Evolutionary conservation across 1,140 invertebrate genomes (phyloP).

Genomic region (Dufourea novaeangliae): DNA sequence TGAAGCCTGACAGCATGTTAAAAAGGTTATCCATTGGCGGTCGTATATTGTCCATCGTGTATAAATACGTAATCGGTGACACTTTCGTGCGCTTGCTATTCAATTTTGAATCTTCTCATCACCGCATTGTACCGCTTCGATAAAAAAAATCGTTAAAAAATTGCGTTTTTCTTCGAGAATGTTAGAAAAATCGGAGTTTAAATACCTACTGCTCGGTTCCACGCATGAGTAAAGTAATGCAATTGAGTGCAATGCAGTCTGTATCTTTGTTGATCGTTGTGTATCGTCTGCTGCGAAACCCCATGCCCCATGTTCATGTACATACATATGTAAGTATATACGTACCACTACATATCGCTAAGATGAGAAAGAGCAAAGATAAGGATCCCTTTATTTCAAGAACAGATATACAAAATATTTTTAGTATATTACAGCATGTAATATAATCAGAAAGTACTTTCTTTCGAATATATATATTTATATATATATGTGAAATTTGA

Average conservation of each 20-base stretch:
- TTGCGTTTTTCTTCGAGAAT: background rate
- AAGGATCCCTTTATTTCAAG: background rate
- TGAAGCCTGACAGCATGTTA: constrained; percentile 75
- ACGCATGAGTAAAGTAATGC: background rate
- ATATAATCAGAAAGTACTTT: no score
- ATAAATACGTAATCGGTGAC: constrained; percentile 42
- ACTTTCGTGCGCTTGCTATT: constrained; percentile 4
- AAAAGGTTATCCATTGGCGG: constrained; percentile 79
- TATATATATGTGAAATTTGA: no score
- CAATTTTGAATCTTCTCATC: constrained; percentile 25
- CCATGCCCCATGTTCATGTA: background rate
- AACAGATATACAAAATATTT: background rate
- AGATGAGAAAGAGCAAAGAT: background rate
- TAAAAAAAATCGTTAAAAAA: background rate
- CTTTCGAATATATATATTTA: no score
- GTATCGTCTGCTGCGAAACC: background rate
- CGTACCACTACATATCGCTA: background rate
- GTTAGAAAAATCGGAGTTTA: background rate
- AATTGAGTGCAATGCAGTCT: background rate
- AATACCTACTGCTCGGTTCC: background rate
- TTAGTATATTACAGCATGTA: no score
- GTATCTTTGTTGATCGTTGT: no score
- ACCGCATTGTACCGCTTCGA: background rate
- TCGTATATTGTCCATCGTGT: constrained; percentile 66
- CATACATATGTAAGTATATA: background rate